phyloP scores from a whole-genome alignment of 30 jellyfish, hydroid and myxozoan genomes.

The Aurelia sp. region DNA sequence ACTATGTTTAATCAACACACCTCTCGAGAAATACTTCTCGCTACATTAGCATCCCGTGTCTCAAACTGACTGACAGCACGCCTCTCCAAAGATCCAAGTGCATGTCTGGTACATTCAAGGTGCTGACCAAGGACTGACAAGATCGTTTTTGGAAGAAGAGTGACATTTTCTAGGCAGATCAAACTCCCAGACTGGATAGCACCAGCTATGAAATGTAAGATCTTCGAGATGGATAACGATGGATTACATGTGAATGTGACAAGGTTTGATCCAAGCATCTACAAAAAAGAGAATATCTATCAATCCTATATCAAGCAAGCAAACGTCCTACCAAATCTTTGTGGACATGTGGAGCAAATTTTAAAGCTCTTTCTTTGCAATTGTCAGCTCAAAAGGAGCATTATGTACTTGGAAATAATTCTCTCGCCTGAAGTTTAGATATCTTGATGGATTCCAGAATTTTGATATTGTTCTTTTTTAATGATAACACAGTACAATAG shows the following conservation, averaged over 20 bases:
- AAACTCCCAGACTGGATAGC: constrained; percentile 66
- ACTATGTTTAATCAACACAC: background rate
- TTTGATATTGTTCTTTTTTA: too few species aligned
- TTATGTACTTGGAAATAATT: too few species aligned
- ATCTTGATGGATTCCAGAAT: too few species aligned
- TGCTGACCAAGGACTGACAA: constrained; percentile 72
- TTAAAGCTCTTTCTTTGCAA: too few species aligned
- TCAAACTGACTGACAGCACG: constrained; percentile 31
- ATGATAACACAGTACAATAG: too few species aligned
- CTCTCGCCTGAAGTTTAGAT: too few species aligned
- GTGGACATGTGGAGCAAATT: too few species aligned
- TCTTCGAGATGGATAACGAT: constrained; percentile 21
- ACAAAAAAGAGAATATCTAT: background rate
- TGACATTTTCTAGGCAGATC: constrained; percentile 42
- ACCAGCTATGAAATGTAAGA: constrained; percentile 60
- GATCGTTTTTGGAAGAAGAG: constrained; percentile 8
- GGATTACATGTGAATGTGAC: constrained; percentile 55
- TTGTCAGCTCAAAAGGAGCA: too few species aligned
- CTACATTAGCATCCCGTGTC: constrained; percentile 29
- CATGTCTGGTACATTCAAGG: constrained; percentile 61
- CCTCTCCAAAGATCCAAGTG: constrained; percentile 27
- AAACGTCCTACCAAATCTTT: too few species aligned
- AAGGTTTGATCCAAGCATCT: constrained; percentile 53
- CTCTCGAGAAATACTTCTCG: constrained; percentile 1
- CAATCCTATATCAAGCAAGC: background rate